phyloP scores from a whole-genome alignment of 2,797 vertebrate species.

The Sternotherus odoratus region DNA sequence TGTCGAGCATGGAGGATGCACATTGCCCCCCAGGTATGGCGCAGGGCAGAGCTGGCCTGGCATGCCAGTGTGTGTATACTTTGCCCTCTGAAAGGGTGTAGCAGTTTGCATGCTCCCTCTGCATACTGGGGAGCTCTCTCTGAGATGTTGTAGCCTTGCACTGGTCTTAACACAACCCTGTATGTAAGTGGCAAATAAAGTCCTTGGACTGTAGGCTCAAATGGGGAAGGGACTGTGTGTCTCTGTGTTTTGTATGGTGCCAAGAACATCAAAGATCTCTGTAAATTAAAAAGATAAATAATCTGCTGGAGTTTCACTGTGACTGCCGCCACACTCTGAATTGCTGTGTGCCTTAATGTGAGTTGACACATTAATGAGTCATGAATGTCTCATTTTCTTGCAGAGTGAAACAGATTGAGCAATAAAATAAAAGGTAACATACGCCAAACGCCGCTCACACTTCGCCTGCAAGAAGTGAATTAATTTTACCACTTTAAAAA shows the following conservation, averaged over 20 bases:
- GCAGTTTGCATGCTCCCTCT: neutral
- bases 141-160: neutral
- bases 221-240: neutral
- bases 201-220: neutral
- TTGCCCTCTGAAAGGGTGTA: neutral
- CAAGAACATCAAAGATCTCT: slow-evolving; percentile 38
- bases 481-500: neutral
- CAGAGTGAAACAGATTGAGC: slow-evolving; percentile 29
- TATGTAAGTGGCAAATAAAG: neutral
- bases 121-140: neutral
- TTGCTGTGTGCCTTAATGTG: slow-evolving; percentile 27
- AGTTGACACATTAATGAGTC: slow-evolving; percentile 42
- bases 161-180: neutral
- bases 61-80: neutral
- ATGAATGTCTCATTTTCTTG: slow-evolving; percentile 46
- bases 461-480: slow-evolving; percentile 8
- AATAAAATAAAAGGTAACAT: slow-evolving; percentile 15
- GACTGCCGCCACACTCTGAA: slow-evolving; percentile 15
- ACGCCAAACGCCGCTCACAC: neutral
- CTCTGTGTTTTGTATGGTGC: neutral
- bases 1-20: neutral
- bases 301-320: slow-evolving; percentile 10
- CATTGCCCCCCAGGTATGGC: neutral
- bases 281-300: slow-evolving; percentile 55
- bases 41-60: slow-evolving; percentile 20